Evolutionary conservation across 2,113 vertebrate species (phyloP).

Genomic region (Sturnira hondurensis): DNA sequence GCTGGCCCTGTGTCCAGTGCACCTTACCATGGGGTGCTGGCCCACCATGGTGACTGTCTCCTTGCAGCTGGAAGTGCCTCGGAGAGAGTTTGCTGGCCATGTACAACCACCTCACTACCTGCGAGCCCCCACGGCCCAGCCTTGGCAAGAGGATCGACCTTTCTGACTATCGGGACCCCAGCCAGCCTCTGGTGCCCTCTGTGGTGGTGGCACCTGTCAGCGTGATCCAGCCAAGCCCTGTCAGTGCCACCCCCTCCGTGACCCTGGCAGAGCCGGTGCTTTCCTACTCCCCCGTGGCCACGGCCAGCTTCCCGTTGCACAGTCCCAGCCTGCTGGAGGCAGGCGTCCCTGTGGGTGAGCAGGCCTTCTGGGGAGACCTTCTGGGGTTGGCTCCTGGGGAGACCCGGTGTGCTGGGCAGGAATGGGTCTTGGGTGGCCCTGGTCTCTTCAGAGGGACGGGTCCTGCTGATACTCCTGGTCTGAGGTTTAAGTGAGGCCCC

Average conservation of each 20-base stretch:
- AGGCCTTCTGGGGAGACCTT: not conserved
- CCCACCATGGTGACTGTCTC: not conserved
- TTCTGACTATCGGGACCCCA: constrained; percentile 89
- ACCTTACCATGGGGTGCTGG: not conserved
- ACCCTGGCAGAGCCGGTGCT: constrained; percentile 78
- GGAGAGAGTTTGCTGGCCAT: constrained; percentile 93
- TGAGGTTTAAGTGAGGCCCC: not conserved
- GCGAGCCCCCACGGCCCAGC: constrained; percentile 90
- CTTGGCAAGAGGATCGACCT: constrained; percentile 92
- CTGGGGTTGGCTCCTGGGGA: not conserved
- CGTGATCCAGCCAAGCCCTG: constrained; percentile 82
- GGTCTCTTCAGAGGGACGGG: not conserved
- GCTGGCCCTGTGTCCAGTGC: not conserved
- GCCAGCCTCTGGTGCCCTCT: constrained; percentile 77
- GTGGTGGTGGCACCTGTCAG: constrained; percentile 77
- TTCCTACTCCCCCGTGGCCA: constrained; percentile 56
- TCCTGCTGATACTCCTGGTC: not conserved
- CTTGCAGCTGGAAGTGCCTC: constrained; percentile 92
- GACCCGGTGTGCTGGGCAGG: not conserved
- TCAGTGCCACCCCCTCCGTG: constrained; percentile 77
- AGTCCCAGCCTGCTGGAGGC: constrained; percentile 84
- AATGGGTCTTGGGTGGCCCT: not conserved
- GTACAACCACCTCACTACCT: constrained; percentile 93
- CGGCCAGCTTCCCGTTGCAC: constrained; percentile 73
- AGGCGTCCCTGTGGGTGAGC: constrained; percentile 83